Percentiles rank a stretch among this genome's conserved stretches.
Conservation (phyloP, 2,113 vertebrate species). For the Engraulis encrasicolus region DNA sequence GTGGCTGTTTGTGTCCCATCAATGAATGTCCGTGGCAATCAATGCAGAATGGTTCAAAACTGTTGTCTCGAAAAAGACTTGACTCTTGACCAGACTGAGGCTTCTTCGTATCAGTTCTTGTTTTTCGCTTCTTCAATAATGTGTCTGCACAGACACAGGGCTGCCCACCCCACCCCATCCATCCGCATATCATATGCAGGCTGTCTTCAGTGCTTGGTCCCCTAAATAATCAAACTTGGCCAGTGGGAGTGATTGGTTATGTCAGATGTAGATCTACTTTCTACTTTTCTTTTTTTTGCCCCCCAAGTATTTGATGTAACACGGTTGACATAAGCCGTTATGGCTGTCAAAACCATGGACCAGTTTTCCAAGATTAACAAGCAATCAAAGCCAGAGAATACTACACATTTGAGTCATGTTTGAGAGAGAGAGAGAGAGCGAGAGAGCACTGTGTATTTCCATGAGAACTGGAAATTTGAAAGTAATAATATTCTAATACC, state of each 20-base stretch:
- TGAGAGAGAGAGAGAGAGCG: too few relatives aligned
- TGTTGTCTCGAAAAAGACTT: neutral
- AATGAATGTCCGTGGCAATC: neutral
- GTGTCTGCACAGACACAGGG: conserved; percentile 5
- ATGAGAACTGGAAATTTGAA: conserved; percentile 87
- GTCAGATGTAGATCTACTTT: conserved; percentile 11
- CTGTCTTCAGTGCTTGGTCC: conserved; percentile 9
- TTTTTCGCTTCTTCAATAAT: neutral
- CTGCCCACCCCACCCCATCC: neutral
- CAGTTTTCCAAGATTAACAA: conserved; percentile 58
- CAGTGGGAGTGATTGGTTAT: neutral
- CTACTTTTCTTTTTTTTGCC: conserved; percentile 41
- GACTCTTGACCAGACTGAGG: neutral
- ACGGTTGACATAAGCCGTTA: too few relatives aligned
- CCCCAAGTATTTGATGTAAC: conserved; percentile 22
- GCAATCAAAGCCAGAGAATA: conserved; percentile 61
- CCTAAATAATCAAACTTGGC: conserved; percentile 15
- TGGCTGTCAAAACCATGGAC: conserved; percentile 55
- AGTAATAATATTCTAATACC: conserved; percentile 83
- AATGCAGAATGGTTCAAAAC: neutral
- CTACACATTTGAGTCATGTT: conserved; percentile 61
- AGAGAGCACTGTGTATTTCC: conserved; percentile 86
- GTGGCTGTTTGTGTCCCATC: neutral
- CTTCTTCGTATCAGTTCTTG: neutral
- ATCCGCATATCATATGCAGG: neutral